Base-by-base conservation (phyloP, 1,140 invertebrate species). In the Centruroides vittatus region DNA sequence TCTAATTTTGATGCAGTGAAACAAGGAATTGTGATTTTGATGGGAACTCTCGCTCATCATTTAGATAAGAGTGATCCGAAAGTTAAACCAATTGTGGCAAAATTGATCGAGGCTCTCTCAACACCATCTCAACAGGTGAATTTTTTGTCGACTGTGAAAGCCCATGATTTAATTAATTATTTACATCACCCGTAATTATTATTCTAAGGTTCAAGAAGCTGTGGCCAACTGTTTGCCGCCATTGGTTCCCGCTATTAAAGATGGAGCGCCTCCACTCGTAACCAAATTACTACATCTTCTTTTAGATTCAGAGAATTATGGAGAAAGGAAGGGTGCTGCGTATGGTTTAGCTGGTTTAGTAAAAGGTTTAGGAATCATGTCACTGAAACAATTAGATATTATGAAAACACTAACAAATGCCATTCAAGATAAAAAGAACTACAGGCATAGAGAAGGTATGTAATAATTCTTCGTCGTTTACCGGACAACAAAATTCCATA, bases 341-440 rank as follows among this genome's bases (percentile, higher is more conserved):
- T 80, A 79, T 69, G 79, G 78, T 41, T 69, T 80, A 47, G 77
- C 76, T 11, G 77, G 76, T 46, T 69, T 84, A 13, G 88, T 98
- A 4, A 96, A 97, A 75, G 95, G 97, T 1, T 84, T 99, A 71
- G 96, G 96, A 50, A 98, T 98, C 68, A 75, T 97, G 5, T 88
- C 90, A 0, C 74, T 99, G 10, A 98, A 98, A 71, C 93, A 98
- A 70, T 78, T 94, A 48, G 89, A 97, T 68, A 93, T 98, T 35
- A 97, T 98, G 89, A 86, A 85, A 1, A 91, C 86, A 60, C 75
- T 99, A 36, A 96, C 91, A 0, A 86, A 86, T 57, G 93, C 92
- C 61, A 93, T 99, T 68, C 91, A 97, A 73, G 89, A 98, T 73
- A 98, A 98, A 71, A 96, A 97, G 71, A 95, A 95, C 72, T 90